Evolutionary conservation across 2,113 vertebrate species (phyloP).

Genomic region (Dascyllus trimaculatus): DNA sequence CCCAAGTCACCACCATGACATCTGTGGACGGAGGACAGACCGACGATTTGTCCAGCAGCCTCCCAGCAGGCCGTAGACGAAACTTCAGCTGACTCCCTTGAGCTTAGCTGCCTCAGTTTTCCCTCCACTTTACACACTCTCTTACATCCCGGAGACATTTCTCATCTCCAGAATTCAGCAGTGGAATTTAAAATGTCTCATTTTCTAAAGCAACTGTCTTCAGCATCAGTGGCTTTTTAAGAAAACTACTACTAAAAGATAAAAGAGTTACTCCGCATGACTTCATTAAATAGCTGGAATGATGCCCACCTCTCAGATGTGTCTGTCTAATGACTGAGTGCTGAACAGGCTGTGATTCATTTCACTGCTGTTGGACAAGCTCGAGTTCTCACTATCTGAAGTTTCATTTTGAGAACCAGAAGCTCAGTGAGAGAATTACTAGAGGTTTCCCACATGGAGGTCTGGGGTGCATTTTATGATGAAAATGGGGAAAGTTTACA

Average conservation of each 20-base stretch:
- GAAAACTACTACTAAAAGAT: not conserved
- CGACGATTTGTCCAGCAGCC: not conserved
- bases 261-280: not conserved
- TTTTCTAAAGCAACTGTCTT: constrained; percentile 23
- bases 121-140: constrained; percentile 3
- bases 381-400: not conserved
- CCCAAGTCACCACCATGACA: constrained; percentile 27
- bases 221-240: not conserved
- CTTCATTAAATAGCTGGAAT: not conserved
- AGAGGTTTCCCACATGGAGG: too few species aligned
- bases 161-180: constrained; percentile 38
- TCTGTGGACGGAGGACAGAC: constrained; percentile 25
- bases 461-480: too few species aligned
- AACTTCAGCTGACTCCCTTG: constrained; percentile 33
- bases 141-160: constrained; percentile 38
- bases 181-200: constrained; percentile 3
- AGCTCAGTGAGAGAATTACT: not conserved
- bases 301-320: constrained; percentile 7
- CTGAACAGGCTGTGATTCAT: not conserved
- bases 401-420: not conserved
- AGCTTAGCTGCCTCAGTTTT: constrained; percentile 15
- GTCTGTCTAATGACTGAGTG: not conserved
- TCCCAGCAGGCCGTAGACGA: constrained; percentile 44
- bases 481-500: too few species aligned
- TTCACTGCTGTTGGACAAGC: constrained; percentile 1